Evolutionary conservation across 2,113 vertebrate genomes (phyloP), one percentile per base, ranked within the genome.

Genomic region (Rhinoderma darwinii): DNA sequence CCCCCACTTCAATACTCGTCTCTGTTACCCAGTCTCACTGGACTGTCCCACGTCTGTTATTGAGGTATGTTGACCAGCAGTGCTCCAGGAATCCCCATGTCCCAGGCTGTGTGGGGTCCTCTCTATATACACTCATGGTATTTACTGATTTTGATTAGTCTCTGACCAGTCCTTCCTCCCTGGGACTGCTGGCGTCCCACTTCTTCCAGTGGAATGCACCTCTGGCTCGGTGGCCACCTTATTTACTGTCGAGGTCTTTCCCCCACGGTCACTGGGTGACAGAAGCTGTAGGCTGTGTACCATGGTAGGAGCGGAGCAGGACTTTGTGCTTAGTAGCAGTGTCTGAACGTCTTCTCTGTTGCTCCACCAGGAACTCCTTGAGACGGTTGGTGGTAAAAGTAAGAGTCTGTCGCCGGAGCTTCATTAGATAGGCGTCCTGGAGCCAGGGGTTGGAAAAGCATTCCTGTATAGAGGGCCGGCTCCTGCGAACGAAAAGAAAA

Each of bases 361-460:
- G 97, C 88, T 99, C 96, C 20, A 95, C 94, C 90, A 99, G 91
- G 90, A 98, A 98, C 91, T 99, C 97, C 92, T 99, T 99, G 90
- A 99, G 97, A 88, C 96, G 94, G 25, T 94, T 97, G 76, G 97
- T 99, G 90, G 98, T 99, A 89, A 99, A 99, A 89, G 98, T 99
- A 86, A 99, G 95, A 0, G 98, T 99, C 93, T 99, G 98, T 78
- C 98, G 95, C 0, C 98, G 96, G 44, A 99, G 95, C 88, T 97
- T 96, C 98, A 98, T 99, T 93, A 99, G 93, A 89, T 99, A 99
- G 88, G 97, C 97, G 0, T 99, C 98, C 92, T 99, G 98, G 82
- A 99, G 95, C 98, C 98, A 99, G 0, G 98, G 93, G 86, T 98
- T 98, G 89, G 92, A 95, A 51, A 96, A 96, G 93, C 98, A 99